Evolutionary conservation across 2,797 vertebrate genomes (phyloP).

Genomic region (Sternotherus odoratus): DNA sequence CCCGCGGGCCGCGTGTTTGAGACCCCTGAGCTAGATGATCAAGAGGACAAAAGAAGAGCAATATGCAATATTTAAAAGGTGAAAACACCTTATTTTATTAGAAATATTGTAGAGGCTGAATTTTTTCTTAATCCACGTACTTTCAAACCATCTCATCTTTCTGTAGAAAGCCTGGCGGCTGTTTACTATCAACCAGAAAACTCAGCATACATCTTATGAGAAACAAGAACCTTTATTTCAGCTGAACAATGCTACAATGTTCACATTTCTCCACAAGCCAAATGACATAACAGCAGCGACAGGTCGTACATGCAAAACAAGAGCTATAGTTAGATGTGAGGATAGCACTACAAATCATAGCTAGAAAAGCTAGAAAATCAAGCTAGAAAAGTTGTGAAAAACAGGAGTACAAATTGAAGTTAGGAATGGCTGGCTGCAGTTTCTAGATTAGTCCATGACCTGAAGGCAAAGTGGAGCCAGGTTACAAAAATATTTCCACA

Average conservation of each 20-base stretch:
- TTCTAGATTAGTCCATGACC: background rate
- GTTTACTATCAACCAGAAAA: background rate
- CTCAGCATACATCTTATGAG: background rate
- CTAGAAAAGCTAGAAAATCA: too few species aligned
- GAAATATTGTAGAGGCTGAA: background rate
- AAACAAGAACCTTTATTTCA: conserved; percentile 19
- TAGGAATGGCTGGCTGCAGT: background rate
- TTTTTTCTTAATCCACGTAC: background rate
- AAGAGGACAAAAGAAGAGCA: background rate
- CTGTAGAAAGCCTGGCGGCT: background rate
- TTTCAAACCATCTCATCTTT: background rate
- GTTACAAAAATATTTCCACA: background rate
- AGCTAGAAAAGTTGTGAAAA: background rate
- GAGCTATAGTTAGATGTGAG: background rate
- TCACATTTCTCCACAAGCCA: background rate
- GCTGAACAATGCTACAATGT: conserved; percentile 49
- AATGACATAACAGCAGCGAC: background rate
- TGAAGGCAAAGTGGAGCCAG: background rate
- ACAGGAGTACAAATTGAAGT: background rate
- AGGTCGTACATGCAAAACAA: background rate
- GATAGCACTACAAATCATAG: background rate
- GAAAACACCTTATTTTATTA: background rate
- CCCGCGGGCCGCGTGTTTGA: too few species aligned
- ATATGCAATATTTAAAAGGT: background rate
- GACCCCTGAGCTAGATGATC: background rate